A percentile compares a stretch with the other conserved stretches of the same genome.
These are phyloP conservation scores for Octodon degus DNA, from an alignment of 2,113 vertebrate genomes.

Conservation along the genomic window DNA sequence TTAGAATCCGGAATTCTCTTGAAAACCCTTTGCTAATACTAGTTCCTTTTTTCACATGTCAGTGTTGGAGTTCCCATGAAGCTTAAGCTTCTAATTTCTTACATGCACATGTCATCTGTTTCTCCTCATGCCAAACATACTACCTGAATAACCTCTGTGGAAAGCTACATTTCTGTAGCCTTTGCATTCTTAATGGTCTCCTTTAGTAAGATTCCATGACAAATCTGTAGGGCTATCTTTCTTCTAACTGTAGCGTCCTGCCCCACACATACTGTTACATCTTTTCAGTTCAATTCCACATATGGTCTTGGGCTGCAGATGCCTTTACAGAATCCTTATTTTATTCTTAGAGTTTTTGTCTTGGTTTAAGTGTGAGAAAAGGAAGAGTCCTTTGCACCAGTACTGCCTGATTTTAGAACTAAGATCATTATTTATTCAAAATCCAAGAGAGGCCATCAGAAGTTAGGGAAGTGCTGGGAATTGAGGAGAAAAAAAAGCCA, in stretches of 20 bases:
- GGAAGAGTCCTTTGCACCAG: not conserved
- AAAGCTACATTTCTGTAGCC: not conserved
- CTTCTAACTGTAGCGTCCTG: not conserved
- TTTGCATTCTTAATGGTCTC: not conserved
- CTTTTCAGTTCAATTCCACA: not conserved
- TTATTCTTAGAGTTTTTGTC: not conserved
- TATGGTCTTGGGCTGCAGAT: not conserved
- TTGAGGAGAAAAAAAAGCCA: not conserved
- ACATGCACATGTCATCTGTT: not conserved
- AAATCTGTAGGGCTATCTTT: not conserved
- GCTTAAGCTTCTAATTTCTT: constrained; percentile 12
- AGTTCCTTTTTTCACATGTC: not conserved
- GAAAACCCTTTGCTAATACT: not conserved
- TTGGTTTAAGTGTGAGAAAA: not conserved
- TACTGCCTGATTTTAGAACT: not conserved
- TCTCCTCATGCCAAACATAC: not conserved
- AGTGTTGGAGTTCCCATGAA: not conserved
- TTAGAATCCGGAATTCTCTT: not conserved
- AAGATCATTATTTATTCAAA: not conserved
- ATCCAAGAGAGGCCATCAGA: not conserved
- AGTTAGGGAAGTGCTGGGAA: not conserved
- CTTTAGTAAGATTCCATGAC: not conserved
- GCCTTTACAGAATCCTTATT: not conserved
- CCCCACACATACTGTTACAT: not conserved
- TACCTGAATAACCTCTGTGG: not conserved